Conservation (phyloP, 1,140 invertebrate species). For the Meloidogyne exigua region DNA sequence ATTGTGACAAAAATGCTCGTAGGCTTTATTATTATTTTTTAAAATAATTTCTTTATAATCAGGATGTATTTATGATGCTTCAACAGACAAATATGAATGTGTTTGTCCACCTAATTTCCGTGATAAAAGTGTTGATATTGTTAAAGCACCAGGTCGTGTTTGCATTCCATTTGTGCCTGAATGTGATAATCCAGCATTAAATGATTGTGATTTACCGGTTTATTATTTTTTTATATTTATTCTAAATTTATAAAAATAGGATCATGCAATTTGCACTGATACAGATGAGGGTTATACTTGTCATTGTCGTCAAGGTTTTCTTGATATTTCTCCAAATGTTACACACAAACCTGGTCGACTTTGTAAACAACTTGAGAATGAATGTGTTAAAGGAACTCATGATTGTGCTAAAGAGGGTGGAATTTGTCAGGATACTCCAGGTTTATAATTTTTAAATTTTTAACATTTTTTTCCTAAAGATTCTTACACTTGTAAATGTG, state of each 20-base stretch:
- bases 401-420: slow-evolving; percentile 61
- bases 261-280: slow-evolving; percentile 60
- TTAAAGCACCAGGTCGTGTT: slow-evolving; percentile 52
- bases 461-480: slow-evolving; percentile 31
- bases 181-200: slow-evolving; percentile 61
- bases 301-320: slow-evolving; percentile 55
- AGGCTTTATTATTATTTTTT: not conserved
- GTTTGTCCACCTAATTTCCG: slow-evolving; percentile 56
- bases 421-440: slow-evolving; percentile 63
- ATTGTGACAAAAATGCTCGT: slow-evolving; percentile 61
- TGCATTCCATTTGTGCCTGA: slow-evolving; percentile 64
- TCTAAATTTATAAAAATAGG: not conserved
- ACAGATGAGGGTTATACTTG: slow-evolving; percentile 62
- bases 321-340: slow-evolving; percentile 62
- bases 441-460: slow-evolving; percentile 15
- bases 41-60: not conserved
- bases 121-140: slow-evolving; percentile 55
- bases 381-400: slow-evolving; percentile 57
- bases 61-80: slow-evolving; percentile 22
- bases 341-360: slow-evolving; percentile 56
- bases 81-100: slow-evolving; percentile 36
- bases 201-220: slow-evolving; percentile 60
- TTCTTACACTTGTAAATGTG: slow-evolving; percentile 56
- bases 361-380: slow-evolving; percentile 59
- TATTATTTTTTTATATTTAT: not conserved